Base-by-base conservation (phyloP, 1,140 invertebrate genomes). In the Chionoecetes opilio region DNA sequence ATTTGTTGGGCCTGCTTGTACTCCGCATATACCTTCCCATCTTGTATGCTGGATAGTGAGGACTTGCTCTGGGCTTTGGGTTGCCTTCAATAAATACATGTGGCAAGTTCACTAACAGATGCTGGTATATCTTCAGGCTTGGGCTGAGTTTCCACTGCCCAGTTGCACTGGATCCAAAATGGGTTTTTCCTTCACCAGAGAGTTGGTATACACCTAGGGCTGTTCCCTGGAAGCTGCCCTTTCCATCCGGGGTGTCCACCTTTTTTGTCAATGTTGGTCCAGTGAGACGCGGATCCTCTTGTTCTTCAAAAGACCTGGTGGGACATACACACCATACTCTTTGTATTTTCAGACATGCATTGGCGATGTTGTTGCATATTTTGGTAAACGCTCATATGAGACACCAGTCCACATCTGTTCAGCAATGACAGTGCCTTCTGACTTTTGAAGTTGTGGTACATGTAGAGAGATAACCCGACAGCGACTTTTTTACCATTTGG, bases 401-500 rank as follows among this genome's bases (percentile, higher is more conserved):
- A 91, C 37, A 6, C 89, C 89, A 91, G 35, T 38, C 46, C 46
- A 91, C 89, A 91, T n/a, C 8, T 38, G 89, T 38, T 37, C 89
- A 91, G 38, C 38, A 91, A 29, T 14, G 89, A 46, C 38, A 91
- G 6, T 41, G 89, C 26, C 34, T 91, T 91, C 37, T 91, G 89
- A 91, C 89, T 91, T 91, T 37, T 38, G 37, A 91, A 91, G 89
- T 91, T 91, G 89, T 91, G 89, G 89, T 91, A 91, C 37, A 91
- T 91, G 89, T 91, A 91, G 34, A 91, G 37, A 3, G 89, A 91
- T 2, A 91, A 37, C n/a, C 89, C 89, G 17, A 91, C 37, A 91
- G 38, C 89, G 34, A 37, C 17, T 37, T 46, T 46, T 46, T 14
- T 6, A 46, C 5, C 41, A 14, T 46, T 6, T 46, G 5, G 14